phyloP scores from a whole-genome alignment of 2,113 vertebrate species.

The Neotoma lepida region DNA sequence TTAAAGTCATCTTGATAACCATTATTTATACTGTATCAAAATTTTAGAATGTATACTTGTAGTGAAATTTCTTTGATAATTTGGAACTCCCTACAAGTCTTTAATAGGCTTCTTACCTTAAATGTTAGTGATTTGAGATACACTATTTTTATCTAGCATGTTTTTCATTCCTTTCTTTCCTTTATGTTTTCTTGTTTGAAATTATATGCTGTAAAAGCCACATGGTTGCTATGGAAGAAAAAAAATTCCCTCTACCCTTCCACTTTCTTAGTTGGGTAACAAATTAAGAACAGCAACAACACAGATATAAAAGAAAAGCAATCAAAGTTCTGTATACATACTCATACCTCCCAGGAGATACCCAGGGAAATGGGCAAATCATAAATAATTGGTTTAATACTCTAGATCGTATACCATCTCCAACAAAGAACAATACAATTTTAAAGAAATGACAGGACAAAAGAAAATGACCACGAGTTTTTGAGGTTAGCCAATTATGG shows the following conservation, averaged over 20 bases:
- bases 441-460: background rate
- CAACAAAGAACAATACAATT: background rate
- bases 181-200: background rate
- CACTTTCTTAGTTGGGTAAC: background rate
- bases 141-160: background rate
- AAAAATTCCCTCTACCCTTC: background rate
- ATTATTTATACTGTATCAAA: background rate
- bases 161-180: background rate
- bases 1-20: background rate
- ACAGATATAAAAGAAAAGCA: background rate
- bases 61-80: background rate
- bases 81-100: background rate
- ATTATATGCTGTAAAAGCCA: background rate
- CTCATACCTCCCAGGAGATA: background rate
- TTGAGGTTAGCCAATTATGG: no score
- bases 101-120: background rate
- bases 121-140: background rate
- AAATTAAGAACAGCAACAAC: background rate
- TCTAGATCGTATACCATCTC: background rate
- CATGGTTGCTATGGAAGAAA: background rate
- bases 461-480: background rate
- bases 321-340: background rate
- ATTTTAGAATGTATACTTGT: background rate
- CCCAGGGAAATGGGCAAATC: background rate
- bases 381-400: background rate